Conservation (phyloP, 2,113 vertebrate species). For the Cricetomys ansorgei region DNA sequence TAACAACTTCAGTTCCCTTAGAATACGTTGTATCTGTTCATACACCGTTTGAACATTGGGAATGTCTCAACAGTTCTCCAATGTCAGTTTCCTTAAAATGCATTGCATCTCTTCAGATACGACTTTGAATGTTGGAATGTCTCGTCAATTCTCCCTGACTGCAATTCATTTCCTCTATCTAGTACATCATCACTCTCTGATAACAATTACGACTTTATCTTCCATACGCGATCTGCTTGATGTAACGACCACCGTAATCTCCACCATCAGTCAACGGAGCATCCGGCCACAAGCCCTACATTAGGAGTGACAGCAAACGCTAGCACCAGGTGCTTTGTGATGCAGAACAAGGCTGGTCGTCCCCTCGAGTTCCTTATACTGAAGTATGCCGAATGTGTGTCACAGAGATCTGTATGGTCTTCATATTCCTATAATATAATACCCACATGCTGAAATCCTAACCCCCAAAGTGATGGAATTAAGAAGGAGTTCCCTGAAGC, state of each 20-base stretch:
- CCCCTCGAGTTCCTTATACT: neutral
- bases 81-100: constrained; percentile 59
- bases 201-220: constrained; percentile 48
- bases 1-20: constrained; percentile 58
- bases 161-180: constrained; percentile 49
- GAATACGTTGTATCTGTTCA: constrained; percentile 48
- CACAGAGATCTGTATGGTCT: neutral
- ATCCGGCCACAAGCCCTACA: neutral
- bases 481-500: neutral
- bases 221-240: constrained; percentile 4
- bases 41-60: constrained; percentile 52
- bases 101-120: constrained; percentile 44
- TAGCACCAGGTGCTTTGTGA: neutral
- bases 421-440: neutral
- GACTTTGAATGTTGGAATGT: constrained; percentile 42
- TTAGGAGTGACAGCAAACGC: neutral
- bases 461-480: neutral
- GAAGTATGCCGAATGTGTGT: too few species aligned
- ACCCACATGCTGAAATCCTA: neutral
- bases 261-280: neutral
- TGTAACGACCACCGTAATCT: neutral
- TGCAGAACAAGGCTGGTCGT: neutral
- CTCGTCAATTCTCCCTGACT: constrained; percentile 52
- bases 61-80: constrained; percentile 14
- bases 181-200: constrained; percentile 1